Evolutionary conservation across 2,113 vertebrate species (phyloP).

Genomic region (Xerus inauris): DNA sequence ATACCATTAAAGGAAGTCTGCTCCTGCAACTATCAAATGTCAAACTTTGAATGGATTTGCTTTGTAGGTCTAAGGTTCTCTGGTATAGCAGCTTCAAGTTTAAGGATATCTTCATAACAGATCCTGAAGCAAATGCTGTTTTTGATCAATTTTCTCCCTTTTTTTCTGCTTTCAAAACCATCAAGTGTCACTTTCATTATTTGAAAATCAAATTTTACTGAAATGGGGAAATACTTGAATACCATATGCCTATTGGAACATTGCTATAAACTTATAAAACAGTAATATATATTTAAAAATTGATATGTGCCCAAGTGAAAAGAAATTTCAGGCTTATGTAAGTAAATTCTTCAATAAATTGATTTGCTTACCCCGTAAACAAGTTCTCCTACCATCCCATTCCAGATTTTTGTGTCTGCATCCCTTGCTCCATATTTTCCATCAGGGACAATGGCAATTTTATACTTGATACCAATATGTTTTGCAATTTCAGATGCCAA

Average conservation of each 20-base stretch:
- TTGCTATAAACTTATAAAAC: neutral
- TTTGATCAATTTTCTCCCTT: neutral
- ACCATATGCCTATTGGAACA: neutral
- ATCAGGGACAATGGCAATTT: slow-evolving; percentile 98
- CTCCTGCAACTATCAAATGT: neutral
- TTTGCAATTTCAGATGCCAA: slow-evolving; percentile 99
- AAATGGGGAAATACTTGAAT: slow-evolving; percentile 43
- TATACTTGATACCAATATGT: slow-evolving; percentile 99
- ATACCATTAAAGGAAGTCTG: neutral
- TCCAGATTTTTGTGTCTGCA: slow-evolving; percentile 99
- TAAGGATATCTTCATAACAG: neutral
- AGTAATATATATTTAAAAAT: neutral
- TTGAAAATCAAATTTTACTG: slow-evolving; percentile 30
- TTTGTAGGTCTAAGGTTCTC: neutral
- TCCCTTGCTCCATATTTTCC: slow-evolving; percentile 99
- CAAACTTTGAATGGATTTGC: neutral
- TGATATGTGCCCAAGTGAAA: neutral
- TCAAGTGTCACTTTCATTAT: neutral
- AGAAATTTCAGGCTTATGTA: neutral
- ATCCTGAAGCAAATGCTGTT: neutral
- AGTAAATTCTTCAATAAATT: slow-evolving; percentile 83
- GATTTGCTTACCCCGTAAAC: slow-evolving; percentile 98
- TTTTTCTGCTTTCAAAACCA: neutral
- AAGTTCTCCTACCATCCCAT: slow-evolving; percentile 99
- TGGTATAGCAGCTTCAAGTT: neutral